Base-by-base conservation (phyloP, 2,888 invertebrate genomes). In the Griposia aprilina region DNA sequence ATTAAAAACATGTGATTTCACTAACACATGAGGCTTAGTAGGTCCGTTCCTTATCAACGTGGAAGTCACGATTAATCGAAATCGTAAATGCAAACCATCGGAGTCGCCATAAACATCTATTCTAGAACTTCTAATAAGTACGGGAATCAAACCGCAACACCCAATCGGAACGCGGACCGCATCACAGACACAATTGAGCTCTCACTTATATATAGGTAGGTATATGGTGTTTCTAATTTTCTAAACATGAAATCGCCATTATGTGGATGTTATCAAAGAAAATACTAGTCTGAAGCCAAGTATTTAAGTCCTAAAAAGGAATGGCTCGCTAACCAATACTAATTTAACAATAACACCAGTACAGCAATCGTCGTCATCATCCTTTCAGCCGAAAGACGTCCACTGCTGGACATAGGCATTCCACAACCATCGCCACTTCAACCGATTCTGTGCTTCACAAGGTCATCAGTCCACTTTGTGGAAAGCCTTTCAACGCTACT, bases 91-190 rank as follows among this genome's bases (percentile, higher is more conserved):
- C 3, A 20, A 57, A 48, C 55, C 30, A 48, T 20, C 30, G 20
- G 10, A 57, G 17, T 36, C n/a, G n/a, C 23, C n/a, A 52, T 41
- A 15, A 66, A 66, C 48, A 57, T 57, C 36, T 36, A 36, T 36
- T 36, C n/a, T n/a, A n/a, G n/a, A n/a, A 26, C 17, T 68, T 68
- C 36, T 17, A 48, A 68, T 8, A n/a, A n/a, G n/a, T n/a, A 68
- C 41, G 30, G 15, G 36, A 26, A 80, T 55, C 69, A 68, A 80
- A 80, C 55, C 80, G 23, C 76, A 68, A 8, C 45, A 36, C n/a
- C 36, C 15, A 8, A 66, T 55, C 20, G 80, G 55, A 80, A 80
- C 79, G 66, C 20, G 45, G 55, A 55, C 20, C 10, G 15, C 52
- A 55, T n/a, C 52, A 79, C 79, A 65, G 66, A 30, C 52, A 30